Evolutionary conservation across 2,113 vertebrate species (phyloP).

Genomic region (Hyaena hyaena): DNA sequence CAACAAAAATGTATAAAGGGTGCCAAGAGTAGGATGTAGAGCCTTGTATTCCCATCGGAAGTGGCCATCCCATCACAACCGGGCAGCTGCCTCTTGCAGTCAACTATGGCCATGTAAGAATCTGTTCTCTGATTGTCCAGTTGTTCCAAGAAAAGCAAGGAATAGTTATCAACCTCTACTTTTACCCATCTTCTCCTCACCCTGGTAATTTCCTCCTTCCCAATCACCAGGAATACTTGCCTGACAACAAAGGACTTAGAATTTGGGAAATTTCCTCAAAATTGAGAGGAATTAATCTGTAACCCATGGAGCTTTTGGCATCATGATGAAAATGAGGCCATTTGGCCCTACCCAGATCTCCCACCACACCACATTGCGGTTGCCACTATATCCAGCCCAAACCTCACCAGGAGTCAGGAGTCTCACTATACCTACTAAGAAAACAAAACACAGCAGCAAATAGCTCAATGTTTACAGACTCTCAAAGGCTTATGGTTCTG

Average conservation of each 20-base stretch:
- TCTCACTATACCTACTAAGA: background rate
- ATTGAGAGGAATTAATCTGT: background rate
- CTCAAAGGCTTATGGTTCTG: background rate
- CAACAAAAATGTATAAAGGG: slow-evolving; percentile 10
- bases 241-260: background rate
- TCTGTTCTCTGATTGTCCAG: background rate
- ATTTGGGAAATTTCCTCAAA: background rate
- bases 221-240: background rate
- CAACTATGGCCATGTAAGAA: background rate
- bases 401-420: background rate
- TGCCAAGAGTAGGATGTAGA: background rate
- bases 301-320: background rate
- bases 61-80: background rate
- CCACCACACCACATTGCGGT: background rate
- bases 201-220: background rate
- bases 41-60: background rate
- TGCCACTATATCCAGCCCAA: background rate
- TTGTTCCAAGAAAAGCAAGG: background rate
- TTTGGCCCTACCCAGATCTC: background rate
- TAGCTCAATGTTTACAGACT: background rate
- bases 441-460: background rate
- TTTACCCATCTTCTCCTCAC: background rate
- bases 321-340: background rate
- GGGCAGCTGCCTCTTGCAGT: background rate
- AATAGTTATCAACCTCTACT: background rate